Conservation (phyloP, 2,113 vertebrate genomes). For the Galeopterus variegatus region DNA sequence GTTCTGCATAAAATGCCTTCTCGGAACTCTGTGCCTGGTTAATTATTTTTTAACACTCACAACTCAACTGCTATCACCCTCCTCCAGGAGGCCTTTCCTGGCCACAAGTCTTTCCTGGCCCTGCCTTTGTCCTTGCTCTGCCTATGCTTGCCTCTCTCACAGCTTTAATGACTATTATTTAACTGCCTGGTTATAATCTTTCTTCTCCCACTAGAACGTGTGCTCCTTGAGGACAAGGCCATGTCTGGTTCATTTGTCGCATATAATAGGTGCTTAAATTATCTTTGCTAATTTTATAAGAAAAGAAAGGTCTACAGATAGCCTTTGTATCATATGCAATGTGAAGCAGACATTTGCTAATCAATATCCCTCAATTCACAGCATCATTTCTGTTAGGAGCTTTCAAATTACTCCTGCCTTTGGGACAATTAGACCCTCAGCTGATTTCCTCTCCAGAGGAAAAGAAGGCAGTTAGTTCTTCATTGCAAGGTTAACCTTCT, state of each 20-base stretch:
- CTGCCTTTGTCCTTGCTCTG: not conserved
- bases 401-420: not conserved
- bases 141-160: not conserved
- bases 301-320: not conserved
- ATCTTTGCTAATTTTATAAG: slow-evolving; percentile 30
- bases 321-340: not conserved
- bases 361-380: not conserved
- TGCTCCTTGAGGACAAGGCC: not conserved
- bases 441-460: slow-evolving; percentile 91
- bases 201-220: not conserved
- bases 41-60: slow-evolving; percentile 19
- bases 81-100: not conserved
- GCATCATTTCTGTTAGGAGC: not conserved
- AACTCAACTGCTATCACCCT: not conserved
- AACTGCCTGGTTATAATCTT: not conserved
- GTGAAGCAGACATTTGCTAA: not conserved
- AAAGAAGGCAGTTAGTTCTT: slow-evolving; percentile 93
- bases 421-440: not conserved
- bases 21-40: not conserved
- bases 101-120: not conserved
- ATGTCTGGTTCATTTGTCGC: not conserved
- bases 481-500: slow-evolving; percentile 93
- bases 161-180: not conserved
- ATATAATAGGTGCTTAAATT: not conserved
- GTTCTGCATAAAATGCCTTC: not conserved